A percentile compares a stretch with the other conserved stretches of the same genome.
Conservation (phyloP, 2,113 vertebrate genomes). For the Pollachius pollachius region DNA sequence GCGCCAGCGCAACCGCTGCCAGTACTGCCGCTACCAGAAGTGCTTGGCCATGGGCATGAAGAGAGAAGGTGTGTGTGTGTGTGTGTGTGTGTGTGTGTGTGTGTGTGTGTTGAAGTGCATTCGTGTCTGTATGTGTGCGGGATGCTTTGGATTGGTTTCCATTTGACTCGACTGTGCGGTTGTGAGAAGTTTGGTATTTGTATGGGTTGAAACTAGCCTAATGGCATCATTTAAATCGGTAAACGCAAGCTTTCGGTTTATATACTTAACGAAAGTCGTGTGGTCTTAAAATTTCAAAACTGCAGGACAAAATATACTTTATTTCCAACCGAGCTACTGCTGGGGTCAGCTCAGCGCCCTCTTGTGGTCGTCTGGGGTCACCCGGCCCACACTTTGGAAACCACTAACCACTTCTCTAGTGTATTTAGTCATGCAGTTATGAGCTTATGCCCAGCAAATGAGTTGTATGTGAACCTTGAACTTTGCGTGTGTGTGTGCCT, state of each 20-base stretch:
- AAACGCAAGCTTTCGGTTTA: too few species aligned
- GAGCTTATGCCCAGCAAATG: background rate
- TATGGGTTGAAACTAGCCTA: too few species aligned
- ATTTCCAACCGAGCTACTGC: too few species aligned
- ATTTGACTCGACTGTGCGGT: too few species aligned
- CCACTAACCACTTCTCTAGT: too few species aligned
- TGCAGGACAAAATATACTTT: too few species aligned
- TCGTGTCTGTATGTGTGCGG: conserved; percentile 2
- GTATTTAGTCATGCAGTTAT: background rate
- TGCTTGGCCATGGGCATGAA: conserved; percentile 83
- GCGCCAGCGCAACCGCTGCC: conserved; percentile 80
- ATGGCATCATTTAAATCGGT: too few species aligned
- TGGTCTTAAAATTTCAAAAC: too few species aligned
- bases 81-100: background rate
- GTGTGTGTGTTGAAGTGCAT: background rate
- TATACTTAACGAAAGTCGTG: background rate
- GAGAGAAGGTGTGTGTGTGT: conserved; percentile 73
- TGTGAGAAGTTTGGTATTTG: too few species aligned
- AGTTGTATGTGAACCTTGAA: background rate
- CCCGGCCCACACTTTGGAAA: too few species aligned
- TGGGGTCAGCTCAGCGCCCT: background rate
- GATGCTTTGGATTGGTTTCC: too few species aligned
- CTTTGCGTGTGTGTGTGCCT: conserved; percentile 6
- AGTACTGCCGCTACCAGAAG: conserved; percentile 84
- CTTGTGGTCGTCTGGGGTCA: too few species aligned